phyloP scores from a whole-genome alignment of 35 echinoderm and acorn worm species.

The Apostichopus japonicus region DNA sequence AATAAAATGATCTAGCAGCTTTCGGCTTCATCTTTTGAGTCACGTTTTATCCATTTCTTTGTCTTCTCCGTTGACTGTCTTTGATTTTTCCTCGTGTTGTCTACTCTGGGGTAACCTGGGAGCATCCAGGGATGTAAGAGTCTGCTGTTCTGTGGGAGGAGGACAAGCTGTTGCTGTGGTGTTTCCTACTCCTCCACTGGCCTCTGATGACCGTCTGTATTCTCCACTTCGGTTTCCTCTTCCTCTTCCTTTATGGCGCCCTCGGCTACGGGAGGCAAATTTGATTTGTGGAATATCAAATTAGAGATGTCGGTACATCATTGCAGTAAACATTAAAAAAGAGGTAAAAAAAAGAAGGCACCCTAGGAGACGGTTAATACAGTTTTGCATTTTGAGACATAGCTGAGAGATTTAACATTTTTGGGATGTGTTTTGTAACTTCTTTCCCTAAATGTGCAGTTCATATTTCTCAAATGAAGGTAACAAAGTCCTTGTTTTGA shows the following conservation, averaged over 20 bases:
- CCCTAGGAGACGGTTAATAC: too few species aligned
- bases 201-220: slow-evolving; percentile 4
- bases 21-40: not conserved
- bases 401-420: too few species aligned
- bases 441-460: too few species aligned
- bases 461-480: too few species aligned
- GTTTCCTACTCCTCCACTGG: not conserved
- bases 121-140: slow-evolving; percentile 34
- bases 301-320: too few species aligned
- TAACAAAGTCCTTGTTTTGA: too few species aligned
- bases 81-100: not conserved
- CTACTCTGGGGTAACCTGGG: slow-evolving; percentile 36
- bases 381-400: too few species aligned
- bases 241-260: slow-evolving; percentile 27
- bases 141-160: not conserved
- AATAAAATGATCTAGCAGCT: not conserved
- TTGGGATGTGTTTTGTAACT: too few species aligned
- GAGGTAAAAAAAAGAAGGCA: too few species aligned
- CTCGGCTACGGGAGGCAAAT: not conserved
- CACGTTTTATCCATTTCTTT: not conserved
- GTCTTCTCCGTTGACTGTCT: not conserved
- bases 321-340: not conserved
- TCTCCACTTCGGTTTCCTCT: slow-evolving; percentile 10
- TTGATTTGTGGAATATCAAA: too few species aligned
- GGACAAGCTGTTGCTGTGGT: not conserved